phyloP scores from a whole-genome alignment of 2,113 vertebrate species.

The Chiloscyllium plagiosum region DNA sequence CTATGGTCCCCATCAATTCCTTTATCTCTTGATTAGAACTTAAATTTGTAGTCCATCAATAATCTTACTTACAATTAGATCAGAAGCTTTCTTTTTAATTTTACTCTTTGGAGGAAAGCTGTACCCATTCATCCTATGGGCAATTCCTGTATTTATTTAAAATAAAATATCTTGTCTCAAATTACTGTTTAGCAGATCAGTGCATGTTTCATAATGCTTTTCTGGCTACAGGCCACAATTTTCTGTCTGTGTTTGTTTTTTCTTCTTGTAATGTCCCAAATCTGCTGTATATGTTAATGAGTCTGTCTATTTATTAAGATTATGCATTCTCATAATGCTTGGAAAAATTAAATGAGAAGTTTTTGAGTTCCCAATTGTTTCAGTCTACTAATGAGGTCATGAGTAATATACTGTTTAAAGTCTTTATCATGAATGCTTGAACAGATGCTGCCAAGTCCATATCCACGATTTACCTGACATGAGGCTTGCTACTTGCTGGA shows the following conservation, averaged over 20 bases:
- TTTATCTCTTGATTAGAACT: background rate
- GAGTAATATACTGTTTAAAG: background rate
- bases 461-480: background rate
- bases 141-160: background rate
- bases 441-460: background rate
- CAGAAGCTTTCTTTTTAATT: background rate
- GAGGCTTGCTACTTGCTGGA: background rate
- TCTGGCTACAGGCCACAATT: background rate
- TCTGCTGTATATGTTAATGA: background rate
- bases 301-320: background rate
- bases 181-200: background rate
- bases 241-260: background rate
- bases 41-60: background rate
- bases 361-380: background rate
- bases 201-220: background rate
- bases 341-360: background rate
- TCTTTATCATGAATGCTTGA: background rate
- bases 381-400: background rate
- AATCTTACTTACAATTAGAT: background rate
- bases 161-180: background rate
- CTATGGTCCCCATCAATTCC: background rate
- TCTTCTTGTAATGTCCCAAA: background rate
- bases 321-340: background rate
- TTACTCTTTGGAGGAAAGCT: background rate
- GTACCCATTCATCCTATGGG: background rate